Percentiles rank a stretch among this genome's conserved stretches.
phyloP scores from a whole-genome alignment of 2,888 invertebrate genomes.

The Cephalotes varians region DNA sequence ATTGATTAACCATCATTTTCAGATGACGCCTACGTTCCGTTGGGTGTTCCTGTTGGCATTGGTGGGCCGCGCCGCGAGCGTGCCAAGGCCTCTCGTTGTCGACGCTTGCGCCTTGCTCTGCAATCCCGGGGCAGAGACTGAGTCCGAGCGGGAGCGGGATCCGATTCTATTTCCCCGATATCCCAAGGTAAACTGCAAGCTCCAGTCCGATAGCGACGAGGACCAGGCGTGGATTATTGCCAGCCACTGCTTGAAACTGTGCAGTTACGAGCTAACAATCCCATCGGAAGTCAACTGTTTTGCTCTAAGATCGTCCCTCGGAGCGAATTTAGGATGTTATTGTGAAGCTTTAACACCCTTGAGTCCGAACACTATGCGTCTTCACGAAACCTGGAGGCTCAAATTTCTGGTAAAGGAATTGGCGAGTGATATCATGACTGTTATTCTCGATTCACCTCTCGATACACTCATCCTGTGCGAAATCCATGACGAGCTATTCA shows the following conservation, averaged over 20 bases:
- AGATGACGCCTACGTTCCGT: conserved; percentile 79
- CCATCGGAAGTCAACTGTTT: neutral
- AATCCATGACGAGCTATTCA: neutral
- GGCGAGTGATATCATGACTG: neutral
- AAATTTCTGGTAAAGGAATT: conserved; percentile 3
- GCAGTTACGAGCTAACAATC: neutral
- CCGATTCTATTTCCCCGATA: conserved; percentile 5
- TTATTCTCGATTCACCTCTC: neutral
- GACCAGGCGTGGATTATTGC: conserved; percentile 62
- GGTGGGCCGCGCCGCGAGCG: conserved; percentile 72
- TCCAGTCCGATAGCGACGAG: conserved; percentile 70
- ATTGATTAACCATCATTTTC: conserved; percentile 85
- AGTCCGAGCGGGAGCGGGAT: conserved; percentile 33
- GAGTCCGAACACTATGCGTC: conserved; percentile 26
- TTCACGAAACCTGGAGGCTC: conserved; percentile 17
- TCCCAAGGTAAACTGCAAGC: conserved; percentile 55
- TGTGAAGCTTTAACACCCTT: conserved; percentile 18
- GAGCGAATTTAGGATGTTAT: neutral
- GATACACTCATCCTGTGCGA: neutral
- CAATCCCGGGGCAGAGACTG: conserved; percentile 46
- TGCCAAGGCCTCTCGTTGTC: conserved; percentile 59
- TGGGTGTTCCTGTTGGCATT: conserved; percentile 77
- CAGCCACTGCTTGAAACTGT: conserved; percentile 66
- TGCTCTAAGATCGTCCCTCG: conserved; percentile 22
- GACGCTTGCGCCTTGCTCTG: conserved; percentile 70